Evolutionary conservation across 2,797 vertebrate species (phyloP), one percentile per base, ranked within the genome.

Genomic region (Cottoperca gobio): DNA sequence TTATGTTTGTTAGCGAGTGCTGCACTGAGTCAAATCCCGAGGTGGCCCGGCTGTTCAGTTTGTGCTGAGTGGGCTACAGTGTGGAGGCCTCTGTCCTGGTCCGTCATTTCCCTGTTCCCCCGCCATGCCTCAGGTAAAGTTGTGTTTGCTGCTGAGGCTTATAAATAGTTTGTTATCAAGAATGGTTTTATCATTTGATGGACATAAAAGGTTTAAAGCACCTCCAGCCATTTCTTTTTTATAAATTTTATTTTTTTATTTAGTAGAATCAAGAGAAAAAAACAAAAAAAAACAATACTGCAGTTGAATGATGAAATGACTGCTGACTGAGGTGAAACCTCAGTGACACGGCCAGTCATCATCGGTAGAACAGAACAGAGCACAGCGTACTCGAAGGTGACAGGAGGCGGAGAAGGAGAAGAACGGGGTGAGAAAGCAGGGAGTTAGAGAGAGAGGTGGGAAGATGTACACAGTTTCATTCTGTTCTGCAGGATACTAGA

Each of bases 11-110:
- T 52, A 35, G 60, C 1, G 3, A 75, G 5, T 17, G 63, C 16
- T 76, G 42, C 46, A 49, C 28, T 72, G 65, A 88, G 82, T 76
- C 58, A 59, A 76, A 73, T 73, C 48, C 74, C 48, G 17, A 1
- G 24, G 16, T 35, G 58, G 42, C 50, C 19, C 31, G 33, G 39
- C 58, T 73, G 61, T 52, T 68, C 57, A 39, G 57, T 53, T 84
- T 64, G 48, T 69, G 46, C 49, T 83, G 83, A 80, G 85, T 85
- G 83, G 86, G 87, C 87, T 79, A 54, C 67, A 70, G 37, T 57
- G 68, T 55, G 58, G 60, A 72, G 75, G 79, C 50, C 67, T 73
- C 54, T 64, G 76, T 77, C 75, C 68, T 54, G 58, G 48, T 46
- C 75, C 10, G 8, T 69, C 78, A 77, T 48, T 67, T 84, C 68